Conservation (phyloP, 2,888 invertebrate species). For the Erebia aethiops region DNA sequence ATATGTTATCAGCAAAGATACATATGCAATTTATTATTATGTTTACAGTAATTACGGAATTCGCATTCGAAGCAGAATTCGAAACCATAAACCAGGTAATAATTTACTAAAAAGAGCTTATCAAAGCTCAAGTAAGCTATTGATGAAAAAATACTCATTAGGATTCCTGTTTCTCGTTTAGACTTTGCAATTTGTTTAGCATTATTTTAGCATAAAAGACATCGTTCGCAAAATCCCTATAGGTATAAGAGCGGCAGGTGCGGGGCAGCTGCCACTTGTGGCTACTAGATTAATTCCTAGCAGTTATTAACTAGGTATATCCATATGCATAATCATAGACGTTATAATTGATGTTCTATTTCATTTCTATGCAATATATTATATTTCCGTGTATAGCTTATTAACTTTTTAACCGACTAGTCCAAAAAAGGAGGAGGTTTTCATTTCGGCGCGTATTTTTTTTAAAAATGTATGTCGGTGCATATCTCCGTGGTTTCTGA, state of each 20-base stretch:
- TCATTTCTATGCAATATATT: neutral
- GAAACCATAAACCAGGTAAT: too few relatives aligned
- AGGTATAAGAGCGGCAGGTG: constrained; percentile 56
- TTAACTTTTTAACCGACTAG: too few relatives aligned
- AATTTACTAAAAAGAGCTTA: neutral
- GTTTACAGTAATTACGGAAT: too few relatives aligned
- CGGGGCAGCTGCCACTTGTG: constrained; percentile 47
- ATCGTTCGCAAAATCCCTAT: constrained; percentile 60
- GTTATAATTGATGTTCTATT: neutral
- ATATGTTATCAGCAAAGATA: too few relatives aligned
- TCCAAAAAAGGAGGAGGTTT: too few relatives aligned
- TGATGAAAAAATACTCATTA: neutral
- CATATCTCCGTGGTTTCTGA: too few relatives aligned
- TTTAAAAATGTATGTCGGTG: too few relatives aligned
- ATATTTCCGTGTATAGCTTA: neutral
- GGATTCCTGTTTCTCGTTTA: neutral
- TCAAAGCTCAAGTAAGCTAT: neutral
- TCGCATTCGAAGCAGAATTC: too few relatives aligned
- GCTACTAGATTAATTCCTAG: constrained; percentile 9
- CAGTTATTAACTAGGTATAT: neutral
- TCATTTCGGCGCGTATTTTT: too few relatives aligned
- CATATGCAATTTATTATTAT: too few relatives aligned
- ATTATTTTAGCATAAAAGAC: constrained; percentile 45
- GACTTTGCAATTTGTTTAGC: constrained; percentile 1
- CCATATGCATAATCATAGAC: constrained; percentile 14